Conservation (phyloP, 2,888 invertebrate genomes). For the Aphidius colemani region DNA sequence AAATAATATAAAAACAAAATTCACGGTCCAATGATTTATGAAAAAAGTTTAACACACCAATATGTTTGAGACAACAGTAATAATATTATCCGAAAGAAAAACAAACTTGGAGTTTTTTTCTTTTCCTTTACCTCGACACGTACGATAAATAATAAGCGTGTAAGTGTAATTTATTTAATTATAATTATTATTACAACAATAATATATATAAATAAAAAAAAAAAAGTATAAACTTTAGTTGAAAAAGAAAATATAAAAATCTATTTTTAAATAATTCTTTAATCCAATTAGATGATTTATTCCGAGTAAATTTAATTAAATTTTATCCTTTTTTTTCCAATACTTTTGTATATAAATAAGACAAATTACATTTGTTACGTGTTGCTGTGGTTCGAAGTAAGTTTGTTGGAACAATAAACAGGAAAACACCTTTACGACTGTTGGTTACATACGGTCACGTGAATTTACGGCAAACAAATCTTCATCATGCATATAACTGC, state of each 20-base stretch:
- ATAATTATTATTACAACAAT: no score
- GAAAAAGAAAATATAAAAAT: no score
- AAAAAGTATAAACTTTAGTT: no score
- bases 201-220: no score
- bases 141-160: no score
- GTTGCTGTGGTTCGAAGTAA: conserved; percentile 40
- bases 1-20: conserved; percentile 25
- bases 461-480: conserved; percentile 9
- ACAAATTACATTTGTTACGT: conserved; percentile 51
- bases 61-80: no score
- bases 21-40: background rate
- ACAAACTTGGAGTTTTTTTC: no score
- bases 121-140: no score
- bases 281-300: conserved; percentile 53
- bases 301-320: conserved; percentile 54
- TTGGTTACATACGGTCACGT: conserved; percentile 27
- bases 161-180: no score
- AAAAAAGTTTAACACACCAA: no score
- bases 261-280: conserved; percentile 22
- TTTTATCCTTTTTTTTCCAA: conserved; percentile 37
- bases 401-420: conserved; percentile 44
- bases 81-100: no score
- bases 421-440: conserved; percentile 34
- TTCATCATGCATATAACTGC: no score
- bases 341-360: conserved; percentile 29